Base-by-base conservation (phyloP, 2,113 vertebrate species). In the Terrapene triunguis region DNA sequence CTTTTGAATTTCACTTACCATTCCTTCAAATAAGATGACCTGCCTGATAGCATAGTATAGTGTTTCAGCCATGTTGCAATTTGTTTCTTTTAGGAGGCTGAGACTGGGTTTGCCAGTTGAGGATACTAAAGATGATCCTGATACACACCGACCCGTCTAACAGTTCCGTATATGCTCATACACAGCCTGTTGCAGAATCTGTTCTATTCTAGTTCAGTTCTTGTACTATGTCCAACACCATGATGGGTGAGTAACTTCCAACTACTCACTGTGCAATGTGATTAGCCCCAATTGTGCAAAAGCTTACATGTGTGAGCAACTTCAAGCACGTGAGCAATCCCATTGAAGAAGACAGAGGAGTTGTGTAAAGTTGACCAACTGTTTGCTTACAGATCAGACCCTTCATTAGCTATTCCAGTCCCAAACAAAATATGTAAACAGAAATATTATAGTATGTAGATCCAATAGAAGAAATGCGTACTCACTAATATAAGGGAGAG, bases 351-450 rank as follows among this genome's bases (percentile, higher is more conserved):
- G 42, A 47, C 5, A 72, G 65, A 72, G 8, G 65, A 8, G 50
- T 50, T 0, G 0, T n/a, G 22, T 8, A 0, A 0, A 5, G 57
- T 25, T 93, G 29, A 80, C 74, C 44, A 4, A 0, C 12, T 19
- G 42, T 16, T 17, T 7, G 17, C 24, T 6, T 72, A 69, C 7
- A 69, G 35, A n/a, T 69, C 24, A 38, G 24, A 32, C 50, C 89
- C 80, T 74, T 86, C 24, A 12, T 88, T 53, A 79, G 21, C 21
- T 57, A 5, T 85, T 84, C 91, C 0, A 0, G 65, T 90, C 32
- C 22, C 84, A 90, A 24, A 47, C 12, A 53, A 11, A 38, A 48
- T 83, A 88, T 57, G 47, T 86, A 92, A 96, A 88, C 53, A 93
- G 84, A 93, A 94, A 86, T 54, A 6, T 79, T 94, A 72, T 29